A percentile compares a stretch with the other conserved stretches of the same genome.
Conservation (phyloP, 2,113 vertebrate species). For the Pseudorasbora parva region DNA sequence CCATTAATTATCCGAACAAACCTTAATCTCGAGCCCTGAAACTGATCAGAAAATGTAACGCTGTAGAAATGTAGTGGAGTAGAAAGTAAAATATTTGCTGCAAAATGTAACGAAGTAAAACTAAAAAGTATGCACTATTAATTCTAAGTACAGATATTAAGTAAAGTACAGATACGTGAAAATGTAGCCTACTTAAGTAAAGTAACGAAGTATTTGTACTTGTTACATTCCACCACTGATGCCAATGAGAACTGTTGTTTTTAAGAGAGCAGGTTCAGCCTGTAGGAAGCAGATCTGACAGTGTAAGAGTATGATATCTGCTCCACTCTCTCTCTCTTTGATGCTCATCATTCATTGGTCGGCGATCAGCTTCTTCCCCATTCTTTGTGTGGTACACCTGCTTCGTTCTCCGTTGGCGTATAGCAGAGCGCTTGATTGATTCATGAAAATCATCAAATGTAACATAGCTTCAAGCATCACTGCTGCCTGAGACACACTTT, state of each 20-base stretch:
- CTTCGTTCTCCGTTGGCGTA: neutral
- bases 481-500: neutral
- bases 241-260: neutral
- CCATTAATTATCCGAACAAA: too few species aligned
- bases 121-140: too few species aligned
- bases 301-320: neutral
- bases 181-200: too few species aligned
- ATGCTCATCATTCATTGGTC: neutral
- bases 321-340: neutral
- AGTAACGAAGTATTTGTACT: too few species aligned
- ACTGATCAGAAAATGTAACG: too few species aligned
- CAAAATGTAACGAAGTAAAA: too few species aligned
- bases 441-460: slow-evolving; percentile 10
- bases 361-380: slow-evolving; percentile 1
- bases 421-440: neutral
- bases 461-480: neutral
- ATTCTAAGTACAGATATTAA: too few species aligned
- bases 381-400: slow-evolving; percentile 7
- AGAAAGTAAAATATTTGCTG: too few species aligned
- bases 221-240: too few species aligned
- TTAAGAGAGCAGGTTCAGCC: neutral
- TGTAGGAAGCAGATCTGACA: slow-evolving; percentile 7
- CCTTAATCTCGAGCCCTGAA: too few species aligned
- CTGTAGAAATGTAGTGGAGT: too few species aligned
- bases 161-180: too few species aligned